Evolutionary conservation across 2,797 vertebrate species (phyloP).

Genomic region (Lerista edwardsae): DNA sequence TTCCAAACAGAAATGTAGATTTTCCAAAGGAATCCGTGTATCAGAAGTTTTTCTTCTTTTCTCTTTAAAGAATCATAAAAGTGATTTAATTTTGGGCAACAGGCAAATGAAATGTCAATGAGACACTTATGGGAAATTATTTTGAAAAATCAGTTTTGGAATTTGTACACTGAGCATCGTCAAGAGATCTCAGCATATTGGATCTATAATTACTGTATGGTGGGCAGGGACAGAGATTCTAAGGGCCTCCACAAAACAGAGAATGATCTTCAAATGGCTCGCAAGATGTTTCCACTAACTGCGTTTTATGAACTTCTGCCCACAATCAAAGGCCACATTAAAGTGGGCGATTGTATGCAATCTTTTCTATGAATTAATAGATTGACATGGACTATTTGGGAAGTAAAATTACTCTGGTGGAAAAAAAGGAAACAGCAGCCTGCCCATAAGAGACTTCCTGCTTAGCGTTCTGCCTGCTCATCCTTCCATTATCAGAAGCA

Average conservation of each 20-base stretch:
- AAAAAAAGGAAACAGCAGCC: neutral
- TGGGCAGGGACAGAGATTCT: neutral
- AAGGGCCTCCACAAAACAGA: neutral
- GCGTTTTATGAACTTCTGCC: neutral
- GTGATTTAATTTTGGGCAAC: neutral
- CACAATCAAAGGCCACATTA: neutral
- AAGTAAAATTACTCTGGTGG: neutral
- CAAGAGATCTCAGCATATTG: constrained; percentile 8
- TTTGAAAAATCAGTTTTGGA: constrained; percentile 22
- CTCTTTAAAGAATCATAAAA: neutral
- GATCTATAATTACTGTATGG: neutral
- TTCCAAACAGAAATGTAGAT: constrained; percentile 33
- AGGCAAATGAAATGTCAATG: constrained; percentile 9
- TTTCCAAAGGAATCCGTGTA: constrained; percentile 24
- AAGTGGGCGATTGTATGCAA: neutral
- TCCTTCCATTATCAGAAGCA: neutral
- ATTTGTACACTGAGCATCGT: constrained; percentile 19
- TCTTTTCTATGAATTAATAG: neutral
- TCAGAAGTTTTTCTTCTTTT: constrained; percentile 9
- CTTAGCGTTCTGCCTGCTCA: neutral
- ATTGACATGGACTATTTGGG: neutral
- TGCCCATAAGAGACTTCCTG: neutral
- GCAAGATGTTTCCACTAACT: neutral
- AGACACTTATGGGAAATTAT: neutral
- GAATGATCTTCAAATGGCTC: neutral